Evolutionary conservation across 2,888 invertebrate genomes (phyloP).

Genomic region (Himalopsyche tibetana): DNA sequence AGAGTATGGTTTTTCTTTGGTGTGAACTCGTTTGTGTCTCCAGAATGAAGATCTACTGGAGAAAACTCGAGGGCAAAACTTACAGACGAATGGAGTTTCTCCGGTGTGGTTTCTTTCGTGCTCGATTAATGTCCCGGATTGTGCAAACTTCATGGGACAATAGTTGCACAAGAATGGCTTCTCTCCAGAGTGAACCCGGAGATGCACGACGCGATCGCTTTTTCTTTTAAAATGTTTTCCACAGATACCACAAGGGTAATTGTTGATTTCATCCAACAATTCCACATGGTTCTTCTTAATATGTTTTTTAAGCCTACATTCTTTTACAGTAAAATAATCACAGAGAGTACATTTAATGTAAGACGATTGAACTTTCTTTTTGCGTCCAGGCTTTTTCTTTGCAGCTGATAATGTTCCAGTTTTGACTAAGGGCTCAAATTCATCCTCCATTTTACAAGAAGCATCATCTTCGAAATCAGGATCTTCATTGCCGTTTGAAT

Average conservation of each 20-base stretch:
- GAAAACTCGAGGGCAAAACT: slow-evolving; percentile 56
- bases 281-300: slow-evolving; percentile 38
- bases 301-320: slow-evolving; percentile 47
- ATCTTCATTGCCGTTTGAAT: neutral
- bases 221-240: slow-evolving; percentile 61
- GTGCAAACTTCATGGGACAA: slow-evolving; percentile 63
- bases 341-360: slow-evolving; percentile 34
- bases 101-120: slow-evolving; percentile 63
- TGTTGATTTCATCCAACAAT: slow-evolving; percentile 22
- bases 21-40: slow-evolving; percentile 62
- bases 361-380: neutral
- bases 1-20: slow-evolving; percentile 56
- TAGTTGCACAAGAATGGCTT: slow-evolving; percentile 62
- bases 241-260: slow-evolving; percentile 56
- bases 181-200: slow-evolving; percentile 62
- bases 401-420: neutral
- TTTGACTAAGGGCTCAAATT: neutral
- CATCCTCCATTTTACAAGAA: neutral
- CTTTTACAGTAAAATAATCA: slow-evolving; percentile 16
- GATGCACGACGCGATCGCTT: slow-evolving; percentile 62
- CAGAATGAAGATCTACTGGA: slow-evolving; percentile 61
- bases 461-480: neutral
- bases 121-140: slow-evolving; percentile 63
- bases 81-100: slow-evolving; percentile 61
- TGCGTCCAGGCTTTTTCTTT: neutral